Evolutionary conservation across 2,888 invertebrate genomes (phyloP), one percentile per base, ranked within the genome.

Genomic region (Cantharis nigra): DNA sequence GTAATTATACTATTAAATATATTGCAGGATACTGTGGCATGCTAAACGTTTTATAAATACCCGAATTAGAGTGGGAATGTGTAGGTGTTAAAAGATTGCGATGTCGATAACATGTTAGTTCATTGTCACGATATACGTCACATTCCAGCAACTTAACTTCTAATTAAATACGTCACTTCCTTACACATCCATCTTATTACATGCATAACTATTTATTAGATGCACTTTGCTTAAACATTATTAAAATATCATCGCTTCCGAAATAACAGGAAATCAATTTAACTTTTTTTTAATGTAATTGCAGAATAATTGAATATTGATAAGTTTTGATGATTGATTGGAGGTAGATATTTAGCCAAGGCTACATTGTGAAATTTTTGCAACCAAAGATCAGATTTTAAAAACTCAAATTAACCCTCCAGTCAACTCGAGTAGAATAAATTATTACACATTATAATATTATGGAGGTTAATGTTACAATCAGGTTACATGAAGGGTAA

Each of bases 11-110:
- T 16, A 72, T 18, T 30, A 65, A 73, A 71, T 74, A 64, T 49
- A 81, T 82, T 78, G 79, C 81, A 83, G 82, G 82, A 83, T 82
- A 80, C 81, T 75, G 78, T 82, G 79, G 76, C 80, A 78, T 80
- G 80, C 80, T 83, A 83, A 83, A 83, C 80, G 81, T 81, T 80
- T 83, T 83, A 82, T 83, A 83, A 84, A 83, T 82, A 83, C 80
- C 81, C 81, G 80, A 83, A 83, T 84, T 83, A 83, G 77, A 82
- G 82, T 80, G 82, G 80, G 81, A 81, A 80, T 81, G 81, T 79
- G 79, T 80, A 80, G 83, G 83, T 80, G 83, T 77, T 74, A 77
- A 76, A 78, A 81, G 83, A 83, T 83, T 81, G 79, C 81, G 79
- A 75, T 79, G 79, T 76, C 80, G 81, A 81, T 82, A 83, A 83